Evolutionary conservation across 2,113 vertebrate genomes (phyloP).

Genomic region (Elachura formosa): DNA sequence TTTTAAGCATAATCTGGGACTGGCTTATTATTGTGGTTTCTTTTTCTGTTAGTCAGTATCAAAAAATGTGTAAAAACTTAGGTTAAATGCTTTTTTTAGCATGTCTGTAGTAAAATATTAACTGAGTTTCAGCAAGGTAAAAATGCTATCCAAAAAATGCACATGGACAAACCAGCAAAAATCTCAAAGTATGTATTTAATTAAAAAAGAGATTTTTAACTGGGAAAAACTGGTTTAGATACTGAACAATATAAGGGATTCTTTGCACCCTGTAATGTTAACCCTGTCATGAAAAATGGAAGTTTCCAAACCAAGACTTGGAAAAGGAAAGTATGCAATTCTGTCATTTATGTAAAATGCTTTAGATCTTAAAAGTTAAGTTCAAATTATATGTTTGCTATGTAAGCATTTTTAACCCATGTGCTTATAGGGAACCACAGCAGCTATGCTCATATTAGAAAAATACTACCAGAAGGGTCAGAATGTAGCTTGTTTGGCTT

Average conservation of each 20-base stretch:
- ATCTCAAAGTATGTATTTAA: neutral
- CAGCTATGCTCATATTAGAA: neutral
- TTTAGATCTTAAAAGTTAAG: neutral
- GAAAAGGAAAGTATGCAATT: neutral
- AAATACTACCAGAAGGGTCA: neutral
- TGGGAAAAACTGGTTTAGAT: neutral
- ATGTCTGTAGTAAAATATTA: neutral
- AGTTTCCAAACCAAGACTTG: neutral
- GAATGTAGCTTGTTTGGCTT: neutral
- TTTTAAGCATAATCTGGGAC: neutral
- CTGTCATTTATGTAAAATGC: neutral
- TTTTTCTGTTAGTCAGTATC: neutral
- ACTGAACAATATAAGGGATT: accelerated
- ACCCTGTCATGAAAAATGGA: neutral
- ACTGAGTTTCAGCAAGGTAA: neutral
- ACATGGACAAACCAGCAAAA: neutral
- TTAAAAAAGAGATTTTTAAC: neutral
- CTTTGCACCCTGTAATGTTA: neutral
- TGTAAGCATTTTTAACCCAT: neutral
- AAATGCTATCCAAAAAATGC: neutral
- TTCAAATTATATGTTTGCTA: neutral
- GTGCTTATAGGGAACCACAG: neutral
- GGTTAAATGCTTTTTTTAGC: neutral
- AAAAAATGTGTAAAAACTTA: neutral
- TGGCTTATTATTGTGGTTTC: neutral